Evolutionary conservation across 2,888 invertebrate species (phyloP).

Genomic region (Lysandra bellargus): DNA sequence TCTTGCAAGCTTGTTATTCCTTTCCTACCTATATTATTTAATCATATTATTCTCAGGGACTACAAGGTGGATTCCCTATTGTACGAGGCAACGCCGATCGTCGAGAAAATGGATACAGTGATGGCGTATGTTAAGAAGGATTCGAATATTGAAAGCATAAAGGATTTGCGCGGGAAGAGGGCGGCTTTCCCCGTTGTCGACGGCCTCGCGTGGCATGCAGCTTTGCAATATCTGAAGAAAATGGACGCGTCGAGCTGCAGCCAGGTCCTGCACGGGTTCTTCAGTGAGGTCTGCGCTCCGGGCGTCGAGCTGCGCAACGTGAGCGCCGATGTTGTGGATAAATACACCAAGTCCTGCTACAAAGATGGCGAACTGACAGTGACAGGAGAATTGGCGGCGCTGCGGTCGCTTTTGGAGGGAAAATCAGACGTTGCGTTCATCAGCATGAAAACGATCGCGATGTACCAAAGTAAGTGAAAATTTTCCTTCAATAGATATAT

Average conservation of each 20-base stretch:
- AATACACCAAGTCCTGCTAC: slow-evolving; percentile 57
- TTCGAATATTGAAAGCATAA: slow-evolving; percentile 77
- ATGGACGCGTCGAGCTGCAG: slow-evolving; percentile 66
- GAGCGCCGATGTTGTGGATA: slow-evolving; percentile 44
- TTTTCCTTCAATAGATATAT: not conserved
- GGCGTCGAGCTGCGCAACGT: slow-evolving; percentile 51
- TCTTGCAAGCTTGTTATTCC: too few relatives aligned
- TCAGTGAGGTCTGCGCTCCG: slow-evolving; percentile 84
- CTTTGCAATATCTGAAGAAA: slow-evolving; percentile 66
- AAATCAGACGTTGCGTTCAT: slow-evolving; percentile 90
- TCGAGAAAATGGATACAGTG: slow-evolving; percentile 81
- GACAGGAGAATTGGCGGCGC: slow-evolving; percentile 82
- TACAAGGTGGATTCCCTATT: slow-evolving; percentile 80
- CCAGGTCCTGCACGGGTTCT: slow-evolving; percentile 74
- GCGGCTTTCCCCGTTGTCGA: slow-evolving; percentile 91
- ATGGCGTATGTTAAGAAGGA: slow-evolving; percentile 84
- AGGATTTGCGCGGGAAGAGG: slow-evolving; percentile 84
- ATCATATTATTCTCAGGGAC: slow-evolving; percentile 64
- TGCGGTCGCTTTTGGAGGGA: slow-evolving; percentile 84
- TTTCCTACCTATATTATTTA: too few relatives aligned
- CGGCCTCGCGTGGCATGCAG: slow-evolving; percentile 85
- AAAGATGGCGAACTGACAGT: slow-evolving; percentile 55
- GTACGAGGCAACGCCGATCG: slow-evolving; percentile 81
- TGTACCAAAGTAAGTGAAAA: slow-evolving; percentile 76
- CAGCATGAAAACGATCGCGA: slow-evolving; percentile 81